These are phyloP conservation scores for Macaca mulatta DNA, from an alignment of 2,113 vertebrate species.

Conservation along the genomic window DNA sequence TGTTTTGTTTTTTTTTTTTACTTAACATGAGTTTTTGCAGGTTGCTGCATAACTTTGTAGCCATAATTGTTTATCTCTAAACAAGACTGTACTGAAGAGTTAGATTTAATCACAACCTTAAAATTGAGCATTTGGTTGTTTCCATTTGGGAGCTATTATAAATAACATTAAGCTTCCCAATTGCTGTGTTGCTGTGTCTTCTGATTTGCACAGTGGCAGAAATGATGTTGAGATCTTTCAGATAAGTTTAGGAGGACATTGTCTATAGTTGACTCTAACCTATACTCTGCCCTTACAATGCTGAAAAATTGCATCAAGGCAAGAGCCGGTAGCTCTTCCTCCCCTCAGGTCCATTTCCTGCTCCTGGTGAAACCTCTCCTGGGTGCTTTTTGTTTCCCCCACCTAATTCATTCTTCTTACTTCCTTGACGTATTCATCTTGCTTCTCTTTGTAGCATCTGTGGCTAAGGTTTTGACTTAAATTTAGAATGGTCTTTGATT, in stretches of 20 bases:
- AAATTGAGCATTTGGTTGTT: not conserved
- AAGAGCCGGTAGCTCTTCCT: not conserved
- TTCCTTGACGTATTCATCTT: not conserved
- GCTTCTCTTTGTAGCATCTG: not conserved
- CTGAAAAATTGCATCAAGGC: not conserved
- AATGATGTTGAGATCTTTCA: not conserved
- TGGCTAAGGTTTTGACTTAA: not conserved
- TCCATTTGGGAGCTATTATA: not conserved
- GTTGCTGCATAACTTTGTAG: not conserved
- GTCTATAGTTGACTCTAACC: not conserved
- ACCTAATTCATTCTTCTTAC: not conserved
- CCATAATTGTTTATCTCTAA: not conserved
- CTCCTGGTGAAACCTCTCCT: not conserved
- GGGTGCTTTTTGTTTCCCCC: not conserved
- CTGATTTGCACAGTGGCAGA: not conserved
- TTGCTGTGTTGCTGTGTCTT: not conserved
- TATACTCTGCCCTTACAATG: not conserved
- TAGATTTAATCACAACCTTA: not conserved
- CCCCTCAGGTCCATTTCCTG: not conserved
- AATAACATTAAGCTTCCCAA: not conserved
- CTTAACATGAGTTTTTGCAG: not conserved
- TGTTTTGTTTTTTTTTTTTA: not conserved
- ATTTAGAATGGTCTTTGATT: not conserved
- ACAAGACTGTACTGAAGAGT: not conserved
- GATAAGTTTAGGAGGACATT: not conserved